Percentiles rank a stretch among this genome's conserved stretches.
Evolutionary conservation across 2,888 invertebrate genomes (phyloP).

Genomic region (Diadromus collaris): DNA sequence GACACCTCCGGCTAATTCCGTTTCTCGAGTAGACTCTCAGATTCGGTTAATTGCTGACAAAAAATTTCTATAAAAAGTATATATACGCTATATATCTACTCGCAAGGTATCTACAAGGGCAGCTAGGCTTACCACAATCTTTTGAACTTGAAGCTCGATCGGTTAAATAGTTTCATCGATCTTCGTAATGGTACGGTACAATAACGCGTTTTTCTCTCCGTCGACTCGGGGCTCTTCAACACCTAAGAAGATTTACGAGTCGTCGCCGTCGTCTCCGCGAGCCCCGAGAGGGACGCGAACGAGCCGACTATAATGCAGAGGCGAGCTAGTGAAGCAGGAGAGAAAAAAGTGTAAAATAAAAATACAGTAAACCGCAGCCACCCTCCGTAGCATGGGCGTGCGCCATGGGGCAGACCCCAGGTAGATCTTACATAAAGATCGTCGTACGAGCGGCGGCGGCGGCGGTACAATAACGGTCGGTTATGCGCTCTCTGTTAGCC

Average conservation of each 20-base stretch:
- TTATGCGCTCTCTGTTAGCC: slow-evolving; percentile 42
- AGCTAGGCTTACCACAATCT: background rate
- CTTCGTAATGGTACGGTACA: slow-evolving; percentile 47
- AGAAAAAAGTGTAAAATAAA: slow-evolving; percentile 64
- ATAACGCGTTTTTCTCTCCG: slow-evolving; percentile 42
- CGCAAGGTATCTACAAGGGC: background rate
- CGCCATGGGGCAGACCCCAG: slow-evolving; percentile 73
- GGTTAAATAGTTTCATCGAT: slow-evolving; percentile 35
- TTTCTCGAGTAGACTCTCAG: background rate
- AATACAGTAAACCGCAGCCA: slow-evolving; percentile 74
- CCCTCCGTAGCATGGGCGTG: slow-evolving; percentile 77
- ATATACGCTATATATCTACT: too few species aligned
- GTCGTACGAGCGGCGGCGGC: slow-evolving; percentile 63
- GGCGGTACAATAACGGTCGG: slow-evolving; percentile 72
- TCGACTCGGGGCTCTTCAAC: slow-evolving; percentile 68
- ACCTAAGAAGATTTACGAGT: slow-evolving; percentile 74
- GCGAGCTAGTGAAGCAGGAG: slow-evolving; percentile 38
- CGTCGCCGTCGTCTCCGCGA: slow-evolving; percentile 45
- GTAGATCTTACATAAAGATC: slow-evolving; percentile 78
- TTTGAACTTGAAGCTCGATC: slow-evolving; percentile 16
- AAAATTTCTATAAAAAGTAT: background rate
- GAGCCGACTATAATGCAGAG: slow-evolving; percentile 31
- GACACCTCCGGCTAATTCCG: background rate
- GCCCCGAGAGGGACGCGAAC: slow-evolving; percentile 46
- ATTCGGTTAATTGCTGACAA: background rate